Evolutionary conservation across 2,797 vertebrate genomes (phyloP).

Genomic region (Discoglossus pictus): DNA sequence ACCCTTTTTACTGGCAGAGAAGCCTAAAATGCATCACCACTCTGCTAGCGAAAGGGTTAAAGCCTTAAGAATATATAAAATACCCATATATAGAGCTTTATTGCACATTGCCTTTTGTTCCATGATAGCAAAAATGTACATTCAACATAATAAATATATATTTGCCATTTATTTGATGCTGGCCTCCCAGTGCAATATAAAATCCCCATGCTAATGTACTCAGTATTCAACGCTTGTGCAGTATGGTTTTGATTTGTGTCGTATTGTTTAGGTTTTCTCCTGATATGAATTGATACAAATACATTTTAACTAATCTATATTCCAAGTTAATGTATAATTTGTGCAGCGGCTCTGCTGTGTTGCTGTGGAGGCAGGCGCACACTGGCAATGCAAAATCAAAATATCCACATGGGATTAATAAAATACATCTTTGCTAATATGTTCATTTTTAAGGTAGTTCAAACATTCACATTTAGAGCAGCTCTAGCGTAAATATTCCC

Average conservation of each 20-base stretch:
- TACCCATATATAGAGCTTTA: too few species aligned
- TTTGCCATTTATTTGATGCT: too few species aligned
- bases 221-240: conserved; percentile 2
- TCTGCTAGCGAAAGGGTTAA: too few species aligned
- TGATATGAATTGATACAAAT: conserved; percentile 17
- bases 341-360: conserved; percentile 8
- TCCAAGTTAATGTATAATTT: conserved; percentile 20
- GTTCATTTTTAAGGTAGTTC: conserved; percentile 82
- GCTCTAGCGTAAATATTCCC: conserved; percentile 83
- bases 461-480: conserved; percentile 82
- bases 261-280: background rate
- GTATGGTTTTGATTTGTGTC: background rate
- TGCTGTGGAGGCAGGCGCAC: conserved; percentile 12
- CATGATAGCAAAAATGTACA: too few species aligned
- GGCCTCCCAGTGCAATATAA: too few species aligned
- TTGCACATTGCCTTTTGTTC: too few species aligned
- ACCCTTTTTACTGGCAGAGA: too few species aligned
- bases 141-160: too few species aligned
- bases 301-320: conserved; percentile 32
- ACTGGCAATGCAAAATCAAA: conserved; percentile 36
- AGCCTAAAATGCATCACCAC: too few species aligned
- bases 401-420: conserved; percentile 71
- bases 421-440: conserved; percentile 74
- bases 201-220: too few species aligned
- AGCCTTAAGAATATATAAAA: too few species aligned